Base-by-base conservation (phyloP, 2,113 vertebrate species). In the Microtus ochrogaster region DNA sequence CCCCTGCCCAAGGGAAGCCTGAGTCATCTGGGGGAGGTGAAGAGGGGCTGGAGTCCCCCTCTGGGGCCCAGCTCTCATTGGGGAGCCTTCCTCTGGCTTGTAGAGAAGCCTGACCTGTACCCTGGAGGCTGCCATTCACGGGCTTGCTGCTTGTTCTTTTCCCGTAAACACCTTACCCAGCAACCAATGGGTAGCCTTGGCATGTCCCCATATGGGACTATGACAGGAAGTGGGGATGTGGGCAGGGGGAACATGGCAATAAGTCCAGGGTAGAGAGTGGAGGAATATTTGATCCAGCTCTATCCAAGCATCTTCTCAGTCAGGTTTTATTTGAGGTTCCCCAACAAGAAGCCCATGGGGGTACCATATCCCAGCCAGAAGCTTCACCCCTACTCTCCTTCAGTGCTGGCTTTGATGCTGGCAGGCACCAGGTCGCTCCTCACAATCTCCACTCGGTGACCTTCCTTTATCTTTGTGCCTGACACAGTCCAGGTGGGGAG, bases 131-230 rank as follows among this genome's bases (percentile, higher is more conserved):
- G 78, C 39, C 39, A 22, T 33, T 3, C 39, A 73, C 16, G 1
- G 0, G 61, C 58, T 63, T n/a, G 3, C 12, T n/a, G 36, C 10
- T 49, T 49, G 58, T 47, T 70, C 81, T 66, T 63, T 7, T 14
- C 58, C 78, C 28, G 92, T 96, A 97, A 97, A 96, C 96, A 97
- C 74, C 82, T 89, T 65, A 41, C 63, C 72, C 55, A 66, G 76
- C 44, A 93, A 92, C 94, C 97, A 95, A 83, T 14, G 74, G 83
- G 83, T 68, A 52, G 79, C 49, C 39, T 33, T 0, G 0, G 22
- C 7, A 36, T 39, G 58, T 63, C 74, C 77, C 33, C 41, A 30
- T 52, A 21, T 12, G 26, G 65, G 9, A 19, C 70, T 4, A 28
- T 47, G 70, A n/a, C 41, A 41, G 77, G 28, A 30, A 52, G 41